Base-by-base conservation (phyloP, 2,888 invertebrate species). In the Leucania comma region DNA sequence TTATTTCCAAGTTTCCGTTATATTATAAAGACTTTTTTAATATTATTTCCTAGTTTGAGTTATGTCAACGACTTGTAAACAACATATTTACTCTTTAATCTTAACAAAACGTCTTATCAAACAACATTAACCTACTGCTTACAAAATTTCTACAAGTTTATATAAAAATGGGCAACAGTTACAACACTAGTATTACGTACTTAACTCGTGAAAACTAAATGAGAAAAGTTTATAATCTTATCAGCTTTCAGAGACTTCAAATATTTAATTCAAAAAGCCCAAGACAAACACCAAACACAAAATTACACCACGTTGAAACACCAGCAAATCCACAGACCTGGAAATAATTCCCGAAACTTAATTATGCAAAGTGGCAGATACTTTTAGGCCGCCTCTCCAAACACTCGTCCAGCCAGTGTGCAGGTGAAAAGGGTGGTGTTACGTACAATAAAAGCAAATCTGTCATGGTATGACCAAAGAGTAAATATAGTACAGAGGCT, bases 381-480 rank as follows among this genome's bases (percentile, higher is more conserved):
- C 77, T 80, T 80, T 73, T 77, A 66, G 73, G 59, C 63, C 62
- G 53, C 53, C 72, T 78, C 75, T 72, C 53, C 62, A 75, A 69
- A 83, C 77, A 85, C 65, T 20, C 61, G 66, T 46, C 72, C 72
- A 48, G 51, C 72, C 72, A 48, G 51, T 53, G 51, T 73, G 68
- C 80, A 80, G 78, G 74, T 86, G 74, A 80, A 83, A 83, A 74
- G 80, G 78, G 68, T 72, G 72, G 64, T 71, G 64, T 51, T 58
- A 68, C 24, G 56, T 70, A 72, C 78, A 84, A 84, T 84, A 80
- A 83, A 80, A 84, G 68, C 75, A 80, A 80, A 80, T 68, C 70
- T 75, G 82, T 79, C 78, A 77, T 67, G 24, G 69, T 78, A 67
- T 69, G 72, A 17, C 26, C 54, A 71, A 29, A 38, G 14, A 54